Base-by-base conservation (phyloP, 1,140 invertebrate species). In the Latrodectus geometricus region DNA sequence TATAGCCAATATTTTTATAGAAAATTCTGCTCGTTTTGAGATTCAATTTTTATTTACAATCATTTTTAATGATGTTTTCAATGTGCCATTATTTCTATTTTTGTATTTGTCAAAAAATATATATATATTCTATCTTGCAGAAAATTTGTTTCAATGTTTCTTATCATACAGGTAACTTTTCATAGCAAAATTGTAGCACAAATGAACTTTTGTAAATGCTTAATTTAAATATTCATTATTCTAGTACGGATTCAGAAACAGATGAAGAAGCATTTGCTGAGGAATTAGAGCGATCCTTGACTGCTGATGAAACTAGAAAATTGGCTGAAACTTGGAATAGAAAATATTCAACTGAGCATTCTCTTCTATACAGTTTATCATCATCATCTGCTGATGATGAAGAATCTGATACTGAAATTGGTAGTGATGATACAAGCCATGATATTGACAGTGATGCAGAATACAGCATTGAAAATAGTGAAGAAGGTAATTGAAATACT, bases 281-380 rank as follows among this genome's bases (percentile, higher is more conserved):
- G 90, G 93, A 93, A 8, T 90, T 94, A 76, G 93, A 94, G 87
- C 92, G 93, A 87, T 93, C 88, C 12, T 88, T 94, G 17, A 94
- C 93, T 15, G 93, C 93, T 17, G 94, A 94, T 90, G 94, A 93
- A 83, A 94, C 94, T 14, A 91, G 94, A 21, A 92, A 93, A 89
- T 91, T 94, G 77, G 93, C 94, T 8, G 94, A 94, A 90, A 92
- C 93, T 83, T 94, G 93, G 93, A 93, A 93, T 56, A 88, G 92
- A 49, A 90, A 92, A 49, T 93, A 94, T 88, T 93, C 92, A 5
- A 91, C 92, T 87, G 91, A 87, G 48, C 78, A 76, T 11, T 74
- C 75, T n/a, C 50, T 84, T 21, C 20, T 87, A 66, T 81, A 85
- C 56, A 74, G 50, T 69, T 17, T 66, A 9, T 78, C 74, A 12